Base-by-base conservation (phyloP, 2,888 invertebrate genomes). In the Chrysotoxum bicinctum region DNA sequence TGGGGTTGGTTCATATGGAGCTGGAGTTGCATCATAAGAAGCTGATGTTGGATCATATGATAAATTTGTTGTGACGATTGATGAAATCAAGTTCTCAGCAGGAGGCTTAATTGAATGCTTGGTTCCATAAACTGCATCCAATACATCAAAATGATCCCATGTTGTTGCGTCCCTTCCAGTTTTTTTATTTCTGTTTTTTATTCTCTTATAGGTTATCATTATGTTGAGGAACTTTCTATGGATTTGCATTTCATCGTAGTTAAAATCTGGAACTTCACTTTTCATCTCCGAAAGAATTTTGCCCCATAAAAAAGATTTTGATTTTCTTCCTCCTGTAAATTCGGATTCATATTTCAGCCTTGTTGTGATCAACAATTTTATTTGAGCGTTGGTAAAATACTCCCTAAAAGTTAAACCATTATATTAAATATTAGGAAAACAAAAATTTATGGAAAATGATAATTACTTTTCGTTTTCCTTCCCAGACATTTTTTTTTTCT, bases 51-150 rank as follows among this genome's bases (percentile, higher is more conserved):
- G 23, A 3, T 54, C 54, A n/a, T 54, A 8, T 30, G 32, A 10
- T 10, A 32, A 5, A 0, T 1, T 32, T 32, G 32, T 32, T 56
- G 32, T 14, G 32, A 35, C 10, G 32, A 5, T 35, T 35, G 56
- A 21, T 9, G 23, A 60, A 43, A 54, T 54, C 30, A 68, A 40
- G 26, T 68, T 52, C 12, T 52, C 52, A 26, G 12, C 8, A 40
- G 37, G 68, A 3, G 23, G 52, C 40, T 68, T 26, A 12, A 68
- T 52, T 12, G 52, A 40, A 68, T 68, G 68, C 40, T 54, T 73
- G 7, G 0, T 37, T 10, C 37, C 48, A 6, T 45, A 58, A 0
- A 48, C 21, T 32, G 58, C 58, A 35, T 62, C 60, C 9, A 50
- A 50, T 4, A 8, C 19, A 9, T 40, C 19, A 30, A 62, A 62